These are phyloP conservation scores for Ciconia nigra DNA, from an alignment of 2,797 vertebrate genomes.

Conservation along the genomic window DNA sequence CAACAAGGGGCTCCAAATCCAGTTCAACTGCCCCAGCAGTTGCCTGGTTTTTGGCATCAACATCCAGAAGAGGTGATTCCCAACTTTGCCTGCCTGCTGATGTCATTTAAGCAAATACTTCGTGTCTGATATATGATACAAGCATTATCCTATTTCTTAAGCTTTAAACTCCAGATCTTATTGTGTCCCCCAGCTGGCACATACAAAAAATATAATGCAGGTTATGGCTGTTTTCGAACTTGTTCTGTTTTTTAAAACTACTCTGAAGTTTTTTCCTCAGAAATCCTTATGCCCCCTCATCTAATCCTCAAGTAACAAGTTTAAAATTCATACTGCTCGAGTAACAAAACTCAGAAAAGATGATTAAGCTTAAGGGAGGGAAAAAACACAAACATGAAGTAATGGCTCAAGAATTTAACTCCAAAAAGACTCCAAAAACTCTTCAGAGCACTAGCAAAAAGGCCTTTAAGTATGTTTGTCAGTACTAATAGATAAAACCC, in stretches of 20 bases:
- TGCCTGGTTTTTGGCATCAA: background rate
- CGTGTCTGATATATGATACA: background rate
- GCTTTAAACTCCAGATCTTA: background rate
- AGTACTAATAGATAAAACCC: background rate
- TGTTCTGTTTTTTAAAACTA: background rate
- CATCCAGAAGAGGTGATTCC: background rate
- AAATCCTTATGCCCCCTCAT: background rate
- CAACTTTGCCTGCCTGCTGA: background rate
- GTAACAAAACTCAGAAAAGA: background rate
- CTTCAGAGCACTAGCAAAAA: background rate
- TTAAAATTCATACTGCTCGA: background rate
- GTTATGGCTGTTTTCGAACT: background rate
- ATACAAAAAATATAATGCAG: background rate
- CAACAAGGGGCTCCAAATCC: background rate
- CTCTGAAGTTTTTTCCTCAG: background rate
- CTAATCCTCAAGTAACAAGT: background rate
- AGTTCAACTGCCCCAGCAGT: background rate
- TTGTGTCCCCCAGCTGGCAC: background rate
- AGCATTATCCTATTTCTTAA: background rate
- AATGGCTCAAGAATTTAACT: constrained; percentile 5
- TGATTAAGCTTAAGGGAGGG: background rate
- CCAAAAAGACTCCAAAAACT: background rate
- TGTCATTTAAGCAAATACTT: background rate
- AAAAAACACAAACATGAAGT: background rate
- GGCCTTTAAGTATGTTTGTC: background rate